A percentile compares a stretch with the other conserved stretches of the same genome.
Conservation (phyloP, 2,888 invertebrate genomes). For the Meiosimyza platycephala region DNA sequence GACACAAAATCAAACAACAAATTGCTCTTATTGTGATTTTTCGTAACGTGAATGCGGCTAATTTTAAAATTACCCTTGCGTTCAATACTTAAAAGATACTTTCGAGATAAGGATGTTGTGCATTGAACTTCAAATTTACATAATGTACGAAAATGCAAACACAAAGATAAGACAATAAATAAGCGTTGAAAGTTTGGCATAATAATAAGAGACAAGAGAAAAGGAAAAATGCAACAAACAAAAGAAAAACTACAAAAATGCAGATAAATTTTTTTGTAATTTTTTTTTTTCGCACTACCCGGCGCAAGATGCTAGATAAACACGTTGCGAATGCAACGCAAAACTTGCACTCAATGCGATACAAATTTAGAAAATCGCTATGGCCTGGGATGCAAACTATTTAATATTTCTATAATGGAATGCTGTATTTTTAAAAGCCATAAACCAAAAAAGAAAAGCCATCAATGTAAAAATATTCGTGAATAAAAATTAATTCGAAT, state of each 20-base stretch:
- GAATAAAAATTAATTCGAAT: no score
- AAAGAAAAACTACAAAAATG: conserved; percentile 3
- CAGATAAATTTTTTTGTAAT: background rate
- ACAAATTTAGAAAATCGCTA: conserved; percentile 63
- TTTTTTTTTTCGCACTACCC: no score
- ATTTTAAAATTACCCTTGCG: conserved; percentile 60
- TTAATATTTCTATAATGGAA: conserved; percentile 14
- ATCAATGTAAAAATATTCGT: background rate
- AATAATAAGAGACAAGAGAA: background rate
- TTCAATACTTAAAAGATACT: conserved; percentile 15
- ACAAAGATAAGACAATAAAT: conserved; percentile 16
- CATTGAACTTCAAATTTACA: conserved; percentile 64
- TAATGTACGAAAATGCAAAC: conserved; percentile 22
- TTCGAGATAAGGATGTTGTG: conserved; percentile 60
- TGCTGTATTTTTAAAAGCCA: background rate
- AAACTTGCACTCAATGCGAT: conserved; percentile 39
- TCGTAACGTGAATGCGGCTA: conserved; percentile 50
- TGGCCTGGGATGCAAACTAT: conserved; percentile 51
- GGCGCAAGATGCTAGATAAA: no score
- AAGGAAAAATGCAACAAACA: background rate
- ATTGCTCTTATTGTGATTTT: conserved; percentile 6
- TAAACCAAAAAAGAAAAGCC: background rate
- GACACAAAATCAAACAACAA: conserved; percentile 27
- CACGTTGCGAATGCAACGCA: background rate
- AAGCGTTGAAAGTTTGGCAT: background rate